phyloP scores from a whole-genome alignment of 1,140 invertebrate genomes.

The Aporrectodea caliginosa region DNA sequence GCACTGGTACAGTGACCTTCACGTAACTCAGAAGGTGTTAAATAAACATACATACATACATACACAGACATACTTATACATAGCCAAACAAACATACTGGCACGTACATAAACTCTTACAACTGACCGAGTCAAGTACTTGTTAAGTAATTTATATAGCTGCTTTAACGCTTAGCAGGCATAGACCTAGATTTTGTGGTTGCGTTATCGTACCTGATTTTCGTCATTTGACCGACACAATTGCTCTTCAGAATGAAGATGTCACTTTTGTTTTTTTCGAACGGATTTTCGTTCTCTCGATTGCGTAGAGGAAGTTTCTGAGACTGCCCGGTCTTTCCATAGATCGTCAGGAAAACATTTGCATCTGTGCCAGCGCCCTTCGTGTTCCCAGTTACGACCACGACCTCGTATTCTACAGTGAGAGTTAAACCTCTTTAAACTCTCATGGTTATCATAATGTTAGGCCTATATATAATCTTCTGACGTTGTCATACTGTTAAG shows the following conservation, averaged over 20 bases:
- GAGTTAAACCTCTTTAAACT: too few relatives aligned
- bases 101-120: too few relatives aligned
- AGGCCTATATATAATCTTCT: too few relatives aligned
- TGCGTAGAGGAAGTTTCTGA: constrained; percentile 45
- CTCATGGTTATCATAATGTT: too few relatives aligned
- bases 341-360: constrained; percentile 51
- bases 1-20: too few relatives aligned
- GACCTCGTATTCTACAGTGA: constrained; percentile 46
- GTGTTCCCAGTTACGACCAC: constrained; percentile 52
- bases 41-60: too few relatives aligned
- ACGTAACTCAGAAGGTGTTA: too few relatives aligned
- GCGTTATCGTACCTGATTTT: constrained; percentile 41
- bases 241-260: constrained; percentile 46
- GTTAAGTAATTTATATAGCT: background rate
- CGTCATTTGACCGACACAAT: constrained; percentile 52
- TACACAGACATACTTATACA: too few relatives aligned
- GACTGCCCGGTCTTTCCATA: constrained; percentile 53
- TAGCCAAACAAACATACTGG: too few relatives aligned
- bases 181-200: background rate
- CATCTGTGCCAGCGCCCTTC: constrained; percentile 52
- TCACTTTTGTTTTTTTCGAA: constrained; percentile 48
- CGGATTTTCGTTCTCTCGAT: constrained; percentile 38
- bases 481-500: too few relatives aligned
- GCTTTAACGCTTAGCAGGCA: background rate
- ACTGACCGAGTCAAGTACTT: background rate